These are phyloP conservation scores for Bagarius yarrelli DNA, from an alignment of 2,113 vertebrate species.

Conservation along the genomic window DNA sequence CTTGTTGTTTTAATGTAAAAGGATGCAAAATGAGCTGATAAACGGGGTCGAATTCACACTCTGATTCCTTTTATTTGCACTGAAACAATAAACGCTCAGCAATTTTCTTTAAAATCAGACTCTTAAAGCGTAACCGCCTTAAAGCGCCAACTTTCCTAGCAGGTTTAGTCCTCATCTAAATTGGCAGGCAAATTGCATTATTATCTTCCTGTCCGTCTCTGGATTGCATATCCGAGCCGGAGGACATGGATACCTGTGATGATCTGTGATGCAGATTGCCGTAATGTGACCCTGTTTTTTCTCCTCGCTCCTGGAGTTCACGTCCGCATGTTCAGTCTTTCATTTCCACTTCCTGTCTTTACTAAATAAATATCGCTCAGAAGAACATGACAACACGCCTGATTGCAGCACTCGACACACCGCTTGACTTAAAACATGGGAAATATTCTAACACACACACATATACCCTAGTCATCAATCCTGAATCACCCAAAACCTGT, in stretches of 20 bases:
- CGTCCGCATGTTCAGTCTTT: too few species aligned
- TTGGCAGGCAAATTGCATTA: slow-evolving; percentile 65
- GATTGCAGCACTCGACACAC: neutral
- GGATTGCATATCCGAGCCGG: slow-evolving; percentile 53
- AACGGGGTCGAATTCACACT: neutral
- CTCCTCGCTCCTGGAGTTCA: neutral
- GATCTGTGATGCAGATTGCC: slow-evolving; percentile 52
- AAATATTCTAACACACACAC: neutral
- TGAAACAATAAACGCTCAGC: neutral
- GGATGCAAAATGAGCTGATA: neutral
- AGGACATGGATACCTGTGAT: slow-evolving; percentile 63
- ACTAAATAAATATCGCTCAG: neutral
- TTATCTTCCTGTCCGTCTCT: slow-evolving; percentile 61
- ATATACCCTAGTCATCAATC: neutral
- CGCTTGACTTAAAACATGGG: neutral
- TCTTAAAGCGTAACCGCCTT: neutral
- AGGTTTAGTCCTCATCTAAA: slow-evolving; percentile 58
- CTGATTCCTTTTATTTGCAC: neutral
- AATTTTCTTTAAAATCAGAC: neutral
- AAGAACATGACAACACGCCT: neutral
- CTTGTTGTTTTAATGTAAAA: neutral
- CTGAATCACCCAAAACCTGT: neutral
- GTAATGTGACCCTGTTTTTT: slow-evolving; percentile 52
- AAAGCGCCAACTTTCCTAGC: neutral
- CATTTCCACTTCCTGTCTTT: neutral